These are phyloP conservation scores for Leptarthrus brevirostris DNA, from an alignment of 2,888 invertebrate genomes.

Conservation along the genomic window DNA sequence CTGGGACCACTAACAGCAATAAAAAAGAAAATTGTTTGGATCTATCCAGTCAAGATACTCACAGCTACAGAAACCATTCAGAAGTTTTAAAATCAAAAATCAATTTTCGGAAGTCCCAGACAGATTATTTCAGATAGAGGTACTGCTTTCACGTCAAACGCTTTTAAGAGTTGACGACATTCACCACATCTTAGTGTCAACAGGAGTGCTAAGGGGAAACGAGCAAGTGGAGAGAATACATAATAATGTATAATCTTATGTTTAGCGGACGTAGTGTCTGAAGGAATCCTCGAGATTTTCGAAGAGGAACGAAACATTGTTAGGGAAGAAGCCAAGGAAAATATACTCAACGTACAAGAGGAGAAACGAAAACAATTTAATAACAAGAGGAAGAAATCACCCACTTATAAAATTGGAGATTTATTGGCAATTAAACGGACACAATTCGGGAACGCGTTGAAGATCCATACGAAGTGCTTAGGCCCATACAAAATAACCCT, in stretches of 20 bases:
- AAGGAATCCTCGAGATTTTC: background rate
- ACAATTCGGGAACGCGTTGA: constrained; percentile 21
- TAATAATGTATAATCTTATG: background rate
- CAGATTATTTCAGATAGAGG: too few relatives aligned
- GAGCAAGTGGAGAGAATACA: background rate
- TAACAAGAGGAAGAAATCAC: background rate
- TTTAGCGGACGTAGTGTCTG: background rate
- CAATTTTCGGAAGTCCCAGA: too few relatives aligned
- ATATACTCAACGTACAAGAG: background rate
- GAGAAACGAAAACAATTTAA: constrained; percentile 13
- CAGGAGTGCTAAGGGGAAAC: background rate
- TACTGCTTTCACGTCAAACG: background rate
- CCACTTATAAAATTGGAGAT: constrained; percentile 6
- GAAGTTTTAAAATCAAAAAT: background rate
- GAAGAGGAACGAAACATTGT: background rate
- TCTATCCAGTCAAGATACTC: background rate
- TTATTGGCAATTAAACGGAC: constrained; percentile 26
- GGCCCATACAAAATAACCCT: background rate
- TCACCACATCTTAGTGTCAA: background rate
- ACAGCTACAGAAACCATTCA: background rate
- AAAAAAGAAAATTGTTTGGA: background rate
- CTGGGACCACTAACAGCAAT: too few relatives aligned
- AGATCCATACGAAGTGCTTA: background rate
- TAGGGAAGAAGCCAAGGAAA: background rate
- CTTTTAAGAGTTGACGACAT: background rate